Percentiles rank a stretch among this genome's conserved stretches.
These are phyloP conservation scores for Bombus picipes DNA, from an alignment of 1,140 invertebrate species.

Conservation along the genomic window DNA sequence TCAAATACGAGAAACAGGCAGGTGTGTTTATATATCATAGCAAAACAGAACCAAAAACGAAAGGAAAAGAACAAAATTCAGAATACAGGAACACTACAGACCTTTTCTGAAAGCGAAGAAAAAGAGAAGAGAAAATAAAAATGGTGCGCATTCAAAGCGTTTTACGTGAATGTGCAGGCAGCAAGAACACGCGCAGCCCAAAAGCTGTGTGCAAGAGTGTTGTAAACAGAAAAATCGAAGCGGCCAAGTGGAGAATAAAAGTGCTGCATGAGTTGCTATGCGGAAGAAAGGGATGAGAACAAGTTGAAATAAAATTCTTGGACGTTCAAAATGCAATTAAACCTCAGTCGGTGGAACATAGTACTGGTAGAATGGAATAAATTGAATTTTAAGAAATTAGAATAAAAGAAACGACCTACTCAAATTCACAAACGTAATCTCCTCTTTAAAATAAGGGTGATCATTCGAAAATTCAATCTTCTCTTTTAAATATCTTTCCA, in stretches of 20 bases:
- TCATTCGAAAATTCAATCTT: not conserved
- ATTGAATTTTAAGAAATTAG: not conserved
- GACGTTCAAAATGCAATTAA: not conserved
- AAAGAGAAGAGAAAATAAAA: not conserved
- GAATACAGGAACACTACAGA: not conserved
- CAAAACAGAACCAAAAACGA: not conserved
- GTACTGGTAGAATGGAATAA: not conserved
- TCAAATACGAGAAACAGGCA: conserved; percentile 51
- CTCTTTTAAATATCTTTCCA: not conserved
- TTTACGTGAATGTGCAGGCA: not conserved
- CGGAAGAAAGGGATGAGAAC: not conserved
- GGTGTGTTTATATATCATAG: not conserved
- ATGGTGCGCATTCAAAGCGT: not conserved
- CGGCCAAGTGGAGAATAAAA: not conserved
- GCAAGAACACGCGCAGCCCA: not conserved
- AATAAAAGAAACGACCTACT: not conserved
- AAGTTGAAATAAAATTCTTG: not conserved
- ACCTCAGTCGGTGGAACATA: not conserved
- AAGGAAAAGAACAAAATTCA: conserved; percentile 14
- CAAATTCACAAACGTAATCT: too few species aligned
- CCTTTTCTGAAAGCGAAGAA: not conserved
- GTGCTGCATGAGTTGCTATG: not conserved
- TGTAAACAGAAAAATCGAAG: not conserved
- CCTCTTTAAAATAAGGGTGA: too few species aligned
- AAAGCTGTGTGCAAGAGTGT: not conserved